A percentile compares a stretch with the other conserved stretches of the same genome.
Conservation (phyloP, 1,140 invertebrate genomes). For the Chionoecetes opilio region DNA sequence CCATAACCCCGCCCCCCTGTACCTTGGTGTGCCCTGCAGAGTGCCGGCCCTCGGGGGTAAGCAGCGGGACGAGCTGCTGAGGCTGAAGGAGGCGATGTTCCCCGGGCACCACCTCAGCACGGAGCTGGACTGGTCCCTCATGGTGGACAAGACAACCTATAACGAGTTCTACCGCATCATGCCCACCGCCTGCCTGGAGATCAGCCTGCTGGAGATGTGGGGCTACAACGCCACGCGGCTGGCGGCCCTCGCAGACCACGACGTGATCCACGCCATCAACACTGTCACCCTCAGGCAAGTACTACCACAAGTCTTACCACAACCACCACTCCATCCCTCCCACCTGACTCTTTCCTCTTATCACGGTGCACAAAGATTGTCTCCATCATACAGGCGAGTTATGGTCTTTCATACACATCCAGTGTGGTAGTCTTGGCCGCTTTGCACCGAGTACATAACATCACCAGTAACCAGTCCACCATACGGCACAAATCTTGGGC, state of each 20-base stretch:
- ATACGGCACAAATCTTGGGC: too few relatives aligned
- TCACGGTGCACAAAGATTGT: too few relatives aligned
- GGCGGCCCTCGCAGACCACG: slow-evolving; percentile 85
- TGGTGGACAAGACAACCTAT: slow-evolving; percentile 62
- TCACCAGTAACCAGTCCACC: too few relatives aligned
- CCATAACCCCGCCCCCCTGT: not conserved
- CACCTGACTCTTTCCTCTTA: too few relatives aligned
- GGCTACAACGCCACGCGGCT: slow-evolving; percentile 87
- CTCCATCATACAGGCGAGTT: too few relatives aligned
- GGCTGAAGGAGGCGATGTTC: slow-evolving; percentile 56
- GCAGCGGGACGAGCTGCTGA: slow-evolving; percentile 1
- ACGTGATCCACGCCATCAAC: slow-evolving; percentile 88
- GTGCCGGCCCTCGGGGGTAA: slow-evolving; percentile 70
- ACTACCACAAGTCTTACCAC: too few relatives aligned
- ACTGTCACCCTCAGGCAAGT: slow-evolving; percentile 84
- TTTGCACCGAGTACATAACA: too few relatives aligned
- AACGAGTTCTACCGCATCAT: slow-evolving; percentile 71
- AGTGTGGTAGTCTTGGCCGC: too few relatives aligned
- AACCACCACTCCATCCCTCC: too few relatives aligned
- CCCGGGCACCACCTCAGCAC: not conserved
- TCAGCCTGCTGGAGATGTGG: slow-evolving; percentile 90
- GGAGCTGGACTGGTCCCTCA: slow-evolving; percentile 78
- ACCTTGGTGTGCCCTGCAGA: not conserved
- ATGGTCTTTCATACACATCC: too few relatives aligned
- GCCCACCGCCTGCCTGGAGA: slow-evolving; percentile 86